These are phyloP conservation scores for Peromyscus attwateri DNA, from an alignment of 2,797 vertebrate genomes.

Conservation along the genomic window DNA sequence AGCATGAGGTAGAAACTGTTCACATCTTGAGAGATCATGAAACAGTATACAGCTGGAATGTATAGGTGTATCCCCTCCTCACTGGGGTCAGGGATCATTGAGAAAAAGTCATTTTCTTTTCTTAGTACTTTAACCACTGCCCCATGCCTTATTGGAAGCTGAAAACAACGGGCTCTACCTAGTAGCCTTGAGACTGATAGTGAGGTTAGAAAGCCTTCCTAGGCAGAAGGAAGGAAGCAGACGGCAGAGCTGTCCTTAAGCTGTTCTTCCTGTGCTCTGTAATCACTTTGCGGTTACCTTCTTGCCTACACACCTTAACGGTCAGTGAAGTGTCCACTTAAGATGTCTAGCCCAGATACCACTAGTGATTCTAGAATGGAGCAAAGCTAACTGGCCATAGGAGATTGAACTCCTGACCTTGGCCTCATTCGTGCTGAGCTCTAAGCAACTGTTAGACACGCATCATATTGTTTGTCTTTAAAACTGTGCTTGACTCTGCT, in stretches of 20 bases:
- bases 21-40: background rate
- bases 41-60: background rate
- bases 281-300: background rate
- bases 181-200: background rate
- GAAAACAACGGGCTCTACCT: background rate
- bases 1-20: background rate
- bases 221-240: background rate
- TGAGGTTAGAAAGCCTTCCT: background rate
- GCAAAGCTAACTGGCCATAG: slow-evolving; percentile 52
- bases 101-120: background rate
- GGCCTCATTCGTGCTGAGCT: slow-evolving; percentile 48
- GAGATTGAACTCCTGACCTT: slow-evolving; percentile 66
- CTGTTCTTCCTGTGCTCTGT: background rate
- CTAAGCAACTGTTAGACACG: slow-evolving; percentile 30
- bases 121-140: background rate
- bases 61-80: background rate
- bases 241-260: background rate
- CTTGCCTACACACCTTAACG: slow-evolving; percentile 5
- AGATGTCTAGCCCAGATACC: background rate
- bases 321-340: background rate
- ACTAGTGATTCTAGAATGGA: background rate
- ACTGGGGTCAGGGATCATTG: background rate
- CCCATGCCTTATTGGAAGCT: background rate
- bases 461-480: slow-evolving; percentile 62
- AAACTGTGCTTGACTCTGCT: slow-evolving; percentile 58